Base-by-base conservation (phyloP, 2,888 invertebrate species). In the Lasioglossum leucozonium region DNA sequence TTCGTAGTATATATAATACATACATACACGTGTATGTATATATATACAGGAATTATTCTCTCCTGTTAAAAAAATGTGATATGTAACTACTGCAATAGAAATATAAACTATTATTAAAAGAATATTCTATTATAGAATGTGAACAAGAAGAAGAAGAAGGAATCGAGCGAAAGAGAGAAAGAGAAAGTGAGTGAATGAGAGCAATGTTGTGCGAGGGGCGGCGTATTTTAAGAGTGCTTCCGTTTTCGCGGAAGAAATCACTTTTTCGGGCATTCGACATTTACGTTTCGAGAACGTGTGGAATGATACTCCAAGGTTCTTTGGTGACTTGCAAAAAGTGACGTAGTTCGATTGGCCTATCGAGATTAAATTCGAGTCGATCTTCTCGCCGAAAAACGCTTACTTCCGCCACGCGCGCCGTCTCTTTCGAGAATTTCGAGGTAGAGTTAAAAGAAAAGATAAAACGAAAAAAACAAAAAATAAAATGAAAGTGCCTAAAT, bases 51-150 rank as follows among this genome's bases (percentile, higher is more conserved):
- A 86, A 85, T 91, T 89, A 85, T 88, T 90, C 90, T 92, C 92
- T 89, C 89, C 91, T 90, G 69, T 69, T 88, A 87, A 89, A 90
- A 88, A 92, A 89, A 92, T 93, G 93, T 93, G 94, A 94, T 93
- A 94, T 93, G 92, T 93, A 93, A 93, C 92, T 93, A 92, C 93
- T 93, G 93, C 93, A 93, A 93, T 93, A 93, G 93, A 94, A 92
- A 92, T 93, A 91, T 92, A 90, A 91, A 92, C 90, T 91, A 92
- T 90, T 90, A 91, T 88, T 89, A 85, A 81, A 81, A 76, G 84
- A 79, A 89, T 87, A 89, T 87, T 83, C 84, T 91, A 89, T 90
- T 84, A 88, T 88, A 86, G 77, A 72, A 82, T 62, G 69, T 71
- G 73, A 69, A 47, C 18, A 26, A 40, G 37, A 16, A 34, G 77